Evolutionary conservation across 2,797 vertebrate species (phyloP), one percentile per base, ranked within the genome.

Genomic region (Tapirus indicus): DNA sequence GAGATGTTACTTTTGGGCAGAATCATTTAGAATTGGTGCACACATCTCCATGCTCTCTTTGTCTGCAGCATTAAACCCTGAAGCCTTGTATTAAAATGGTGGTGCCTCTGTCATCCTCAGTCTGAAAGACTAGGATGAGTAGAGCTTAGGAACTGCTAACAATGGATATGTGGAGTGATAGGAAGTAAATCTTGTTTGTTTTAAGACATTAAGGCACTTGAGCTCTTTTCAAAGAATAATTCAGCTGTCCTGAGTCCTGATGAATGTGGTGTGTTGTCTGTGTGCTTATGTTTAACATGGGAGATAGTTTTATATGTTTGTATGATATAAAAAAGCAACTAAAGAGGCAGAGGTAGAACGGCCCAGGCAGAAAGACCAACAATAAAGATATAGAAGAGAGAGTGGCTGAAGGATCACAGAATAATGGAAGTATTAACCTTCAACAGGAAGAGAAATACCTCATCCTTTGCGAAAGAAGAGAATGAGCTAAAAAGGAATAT

Each of bases 101-200:
- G 3, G 18, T n/a, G 14, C 20, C 11, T 60, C 17, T 44, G 11
- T 52, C 14, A 52, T 27, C 1, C 5, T 72, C 13, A 1, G 0
- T 41, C 35, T 88, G 38, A 77, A 58, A n/a, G 41, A 56, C 4
- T 2, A 54, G 9, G 29, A 47, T 54, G 17, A 47, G 5, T 13
- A 82, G 44, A 69, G 7, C 23, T 74, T 74, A 74, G 11, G 12
- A 2, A 62, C 38, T 18, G 7, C 18, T 41, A 12, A 41, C 20
- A 20, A 4, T 6, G 3, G 21, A 32, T 5, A 0, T 10, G 5
- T 25, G 16, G 16, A 2, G 0, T 38, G 52, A 17, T 16, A 54
- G 29, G 13, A 66, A 35, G 10, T 44, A 20, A 6, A 35, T 41
- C 27, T 47, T 79, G 44, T 52, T 75, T 77, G 9, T 69, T 68